Evolutionary conservation across 2,888 invertebrate genomes (phyloP).

Genomic region (Aricia artaxerxes): DNA sequence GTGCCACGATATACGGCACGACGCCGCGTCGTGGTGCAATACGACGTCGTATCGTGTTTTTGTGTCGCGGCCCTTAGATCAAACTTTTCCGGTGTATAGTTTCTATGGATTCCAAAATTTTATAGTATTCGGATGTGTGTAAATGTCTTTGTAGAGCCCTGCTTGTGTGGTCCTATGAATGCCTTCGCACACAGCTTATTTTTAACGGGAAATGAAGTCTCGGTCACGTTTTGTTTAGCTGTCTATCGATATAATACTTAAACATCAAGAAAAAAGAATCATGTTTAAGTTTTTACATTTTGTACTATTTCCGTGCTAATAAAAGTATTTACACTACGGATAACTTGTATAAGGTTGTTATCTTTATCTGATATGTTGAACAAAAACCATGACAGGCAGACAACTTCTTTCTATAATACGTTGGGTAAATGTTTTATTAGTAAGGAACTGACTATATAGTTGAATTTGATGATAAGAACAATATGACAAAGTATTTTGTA

Average conservation of each 20-base stretch:
- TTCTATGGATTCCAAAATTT: background rate
- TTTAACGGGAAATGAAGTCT: conserved; percentile 14
- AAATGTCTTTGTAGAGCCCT: conserved; percentile 12
- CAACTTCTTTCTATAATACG: background rate
- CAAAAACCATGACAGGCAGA: background rate
- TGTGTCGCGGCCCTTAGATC: too few species aligned
- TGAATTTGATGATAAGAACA: background rate
- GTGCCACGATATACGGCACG: too few species aligned
- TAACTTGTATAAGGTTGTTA: background rate
- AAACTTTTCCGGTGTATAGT: background rate
- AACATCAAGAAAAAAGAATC: background rate
- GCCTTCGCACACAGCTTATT: conserved; percentile 12
- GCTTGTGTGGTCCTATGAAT: conserved; percentile 23
- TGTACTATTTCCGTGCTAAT: background rate
- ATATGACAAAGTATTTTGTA: background rate
- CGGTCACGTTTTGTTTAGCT: conserved; percentile 6
- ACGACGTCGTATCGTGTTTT: too few species aligned
- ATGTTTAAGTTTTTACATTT: background rate
- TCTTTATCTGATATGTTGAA: background rate
- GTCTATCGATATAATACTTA: background rate
- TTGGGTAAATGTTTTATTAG: background rate
- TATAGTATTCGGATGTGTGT: background rate
- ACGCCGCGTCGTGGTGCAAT: too few species aligned
- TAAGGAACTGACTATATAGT: too few species aligned
- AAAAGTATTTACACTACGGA: background rate